A percentile compares a stretch with the other conserved stretches of the same genome.
phyloP scores from a whole-genome alignment of 2,113 vertebrate genomes.

The Clinocottus analis region DNA sequence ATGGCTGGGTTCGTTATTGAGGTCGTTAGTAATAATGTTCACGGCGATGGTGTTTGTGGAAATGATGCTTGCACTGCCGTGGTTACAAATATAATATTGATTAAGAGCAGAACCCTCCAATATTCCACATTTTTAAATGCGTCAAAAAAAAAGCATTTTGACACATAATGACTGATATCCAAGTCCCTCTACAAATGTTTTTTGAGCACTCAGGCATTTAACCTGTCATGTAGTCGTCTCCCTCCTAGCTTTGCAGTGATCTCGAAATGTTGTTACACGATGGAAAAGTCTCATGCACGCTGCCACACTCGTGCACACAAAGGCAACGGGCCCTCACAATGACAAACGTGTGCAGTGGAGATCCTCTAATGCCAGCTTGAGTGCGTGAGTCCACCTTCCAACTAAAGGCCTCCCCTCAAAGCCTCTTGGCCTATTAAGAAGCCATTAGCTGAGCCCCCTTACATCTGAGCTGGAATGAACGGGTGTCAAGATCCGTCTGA shows the following conservation, averaged over 20 bases:
- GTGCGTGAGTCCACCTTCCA: conserved; percentile 35
- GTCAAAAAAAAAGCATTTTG: conserved; percentile 3
- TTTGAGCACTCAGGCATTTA: conserved; percentile 15
- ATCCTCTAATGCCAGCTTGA: conserved; percentile 72
- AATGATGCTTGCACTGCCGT: conserved; percentile 19
- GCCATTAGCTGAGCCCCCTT: conserved; percentile 89
- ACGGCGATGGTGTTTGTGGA: conserved; percentile 33
- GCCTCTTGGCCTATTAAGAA: conserved; percentile 89
- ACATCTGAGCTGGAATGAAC: conserved; percentile 90
- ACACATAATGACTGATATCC: conserved; percentile 15
- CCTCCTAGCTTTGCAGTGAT: not conserved
- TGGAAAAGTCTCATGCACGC: not conserved
- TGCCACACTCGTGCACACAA: not conserved
- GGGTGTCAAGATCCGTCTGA: conserved; percentile 86
- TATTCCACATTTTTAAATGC: not conserved
- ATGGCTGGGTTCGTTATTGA: conserved; percentile 30
- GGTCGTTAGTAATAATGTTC: conserved; percentile 37
- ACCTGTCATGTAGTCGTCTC: conserved; percentile 10
- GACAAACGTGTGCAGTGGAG: conserved; percentile 87
- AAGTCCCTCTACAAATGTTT: conserved; percentile 27
- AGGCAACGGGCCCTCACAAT: conserved; percentile 51
- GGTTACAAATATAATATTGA: conserved; percentile 25
- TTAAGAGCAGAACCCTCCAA: not conserved
- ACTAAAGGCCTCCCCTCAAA: conserved; percentile 59
- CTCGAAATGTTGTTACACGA: not conserved